Evolutionary conservation across 2,888 invertebrate species (phyloP).

Genomic region (Tenthredo mesomela): DNA sequence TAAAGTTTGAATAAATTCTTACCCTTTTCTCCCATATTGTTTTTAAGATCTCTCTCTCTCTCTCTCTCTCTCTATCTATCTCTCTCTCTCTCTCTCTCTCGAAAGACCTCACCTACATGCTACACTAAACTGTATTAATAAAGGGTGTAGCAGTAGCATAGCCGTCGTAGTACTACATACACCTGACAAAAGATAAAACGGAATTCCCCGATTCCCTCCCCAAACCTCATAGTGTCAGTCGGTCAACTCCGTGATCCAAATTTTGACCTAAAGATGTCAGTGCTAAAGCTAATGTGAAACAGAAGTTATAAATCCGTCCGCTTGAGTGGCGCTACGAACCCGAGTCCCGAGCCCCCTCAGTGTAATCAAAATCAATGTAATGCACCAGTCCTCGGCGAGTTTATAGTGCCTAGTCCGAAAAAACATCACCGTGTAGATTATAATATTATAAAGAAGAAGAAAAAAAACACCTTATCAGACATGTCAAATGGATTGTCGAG

Average conservation of each 20-base stretch:
- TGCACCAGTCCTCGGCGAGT: slow-evolving; percentile 44
- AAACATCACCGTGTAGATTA: slow-evolving; percentile 48
- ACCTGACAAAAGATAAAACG: slow-evolving; percentile 31
- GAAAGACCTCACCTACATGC: slow-evolving; percentile 10
- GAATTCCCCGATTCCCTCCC: slow-evolving; percentile 30
- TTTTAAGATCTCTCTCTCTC: background rate
- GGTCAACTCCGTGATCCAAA: background rate
- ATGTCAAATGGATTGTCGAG: slow-evolving; percentile 71
- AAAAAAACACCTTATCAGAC: slow-evolving; percentile 30
- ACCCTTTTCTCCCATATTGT: slow-evolving; percentile 47
- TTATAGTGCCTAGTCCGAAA: slow-evolving; percentile 58
- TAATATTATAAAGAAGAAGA: background rate
- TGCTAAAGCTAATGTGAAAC: background rate
- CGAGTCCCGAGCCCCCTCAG: too few species aligned
- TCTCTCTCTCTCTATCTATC: background rate
- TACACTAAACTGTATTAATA: background rate
- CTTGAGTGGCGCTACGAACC: background rate
- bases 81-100: background rate
- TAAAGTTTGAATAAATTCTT: background rate
- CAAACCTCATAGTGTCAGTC: background rate
- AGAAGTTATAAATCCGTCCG: slow-evolving; percentile 1
- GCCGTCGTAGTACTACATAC: background rate
- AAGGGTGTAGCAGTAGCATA: slow-evolving; percentile 22
- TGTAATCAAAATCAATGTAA: slow-evolving; percentile 72
- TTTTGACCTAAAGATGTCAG: background rate